Base-by-base conservation (phyloP, 2,113 vertebrate species). In the Elephantulus edwardii region DNA sequence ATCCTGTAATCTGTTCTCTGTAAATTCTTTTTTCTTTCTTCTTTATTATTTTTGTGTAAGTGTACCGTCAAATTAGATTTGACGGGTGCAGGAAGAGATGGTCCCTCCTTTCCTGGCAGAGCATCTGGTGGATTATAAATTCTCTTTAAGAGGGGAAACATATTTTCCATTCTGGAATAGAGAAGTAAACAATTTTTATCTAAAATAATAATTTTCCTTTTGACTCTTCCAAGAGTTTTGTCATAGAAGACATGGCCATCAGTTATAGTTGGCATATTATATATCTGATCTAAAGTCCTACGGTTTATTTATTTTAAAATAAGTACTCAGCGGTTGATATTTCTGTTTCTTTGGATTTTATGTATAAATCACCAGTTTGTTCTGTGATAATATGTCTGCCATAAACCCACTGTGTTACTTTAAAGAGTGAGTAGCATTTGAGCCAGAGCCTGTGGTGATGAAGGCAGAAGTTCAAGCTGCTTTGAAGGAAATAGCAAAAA, bases 321-420 rank as follows among this genome's bases (percentile, higher is more conserved):
- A 75, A 74, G 11, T 42, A 11, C 38, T 71, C 38, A 84, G 44
- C 71, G 35, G 24, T 42, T 91, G 33, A 81, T 71, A 64, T 87
- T 71, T 80, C 2, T 75, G 42, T 90, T 90, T 85, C 54, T 82
- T 88, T 81, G 60, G 82, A 71, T 82, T 48, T 50, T 91, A 13
- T 86, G 4, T 50, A 3, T 91, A 81, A 78, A 48, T 85, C 35
- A 62, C 70, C 6, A 54, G 2, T 70, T 80, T 88, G 64, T 82
- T 68, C 20, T 46, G 8, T 62, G 42, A 77, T 89, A 86, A 60
- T 68, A 50, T 50, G 76, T 78, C 56, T 66, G 64, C 62, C 11
- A 68, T 85, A 92, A 86, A 78, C 33, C 22, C 24, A 40, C 17
- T 77, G 40, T 80, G 56, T 82, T 46, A 90, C 52, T 70, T 90